Conservation (phyloP, 2,113 vertebrate species). For the Tretioscincus oriximinensis region DNA sequence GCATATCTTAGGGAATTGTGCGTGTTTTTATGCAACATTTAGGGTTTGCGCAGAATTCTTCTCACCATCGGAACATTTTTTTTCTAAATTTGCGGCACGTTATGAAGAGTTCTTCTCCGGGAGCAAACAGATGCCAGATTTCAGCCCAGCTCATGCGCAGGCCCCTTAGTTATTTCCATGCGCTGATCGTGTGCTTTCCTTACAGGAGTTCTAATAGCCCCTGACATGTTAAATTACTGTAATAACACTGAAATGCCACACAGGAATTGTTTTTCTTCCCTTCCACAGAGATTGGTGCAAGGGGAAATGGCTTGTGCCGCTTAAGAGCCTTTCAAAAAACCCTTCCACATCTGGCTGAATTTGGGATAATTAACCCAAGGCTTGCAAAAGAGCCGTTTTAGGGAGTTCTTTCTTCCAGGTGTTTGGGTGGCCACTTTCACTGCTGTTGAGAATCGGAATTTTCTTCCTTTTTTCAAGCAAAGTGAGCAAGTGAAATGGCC, state of each 20-base stretch:
- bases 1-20: background rate
- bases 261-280: constrained; percentile 23
- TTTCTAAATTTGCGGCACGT: too few species aligned
- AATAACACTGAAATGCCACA: background rate
- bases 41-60: background rate
- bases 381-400: background rate
- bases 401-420: background rate
- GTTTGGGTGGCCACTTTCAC: background rate
- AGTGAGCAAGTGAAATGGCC: background rate
- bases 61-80: too few species aligned
- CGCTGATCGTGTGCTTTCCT: background rate
- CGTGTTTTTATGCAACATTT: too few species aligned
- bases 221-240: constrained; percentile 16
- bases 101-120: background rate
- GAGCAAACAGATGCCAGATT: rapidly evolving
- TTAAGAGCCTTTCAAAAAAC: background rate
- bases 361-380: background rate
- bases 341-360: background rate
- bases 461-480: background rate
- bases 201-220: constrained; percentile 18
- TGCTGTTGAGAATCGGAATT: background rate
- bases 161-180: background rate
- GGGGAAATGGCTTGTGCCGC: background rate
- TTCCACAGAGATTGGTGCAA: background rate
- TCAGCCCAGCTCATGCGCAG: background rate